Conservation (phyloP, 2,113 vertebrate species). For the Oryctolagus cuniculus region mOryCun1.1 NC_091441.1:79632501-79633000, state of each 20-base stretch:
- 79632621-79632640: background rate
- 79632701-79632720: no score
- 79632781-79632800: background rate
- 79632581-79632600: background rate
- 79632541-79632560: background rate
- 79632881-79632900: no score
- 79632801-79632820: background rate
- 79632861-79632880: no score
- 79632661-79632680: constrained; percentile 2
- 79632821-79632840: no score
- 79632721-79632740: background rate
- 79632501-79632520: background rate
- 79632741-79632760: background rate
- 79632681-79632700: constrained; percentile 1
- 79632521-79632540: background rate
- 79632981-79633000: no score
- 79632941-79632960: no score
- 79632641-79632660: background rate
- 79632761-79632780: background rate
- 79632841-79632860: no score
- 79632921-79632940: no score
- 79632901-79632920: no score
- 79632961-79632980: no score
- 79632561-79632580: background rate
- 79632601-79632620: background rate